These are phyloP conservation scores for Sphaerodactylus townsendi DNA, from an alignment of 2,113 vertebrate species.

Conservation along the genomic window DNA sequence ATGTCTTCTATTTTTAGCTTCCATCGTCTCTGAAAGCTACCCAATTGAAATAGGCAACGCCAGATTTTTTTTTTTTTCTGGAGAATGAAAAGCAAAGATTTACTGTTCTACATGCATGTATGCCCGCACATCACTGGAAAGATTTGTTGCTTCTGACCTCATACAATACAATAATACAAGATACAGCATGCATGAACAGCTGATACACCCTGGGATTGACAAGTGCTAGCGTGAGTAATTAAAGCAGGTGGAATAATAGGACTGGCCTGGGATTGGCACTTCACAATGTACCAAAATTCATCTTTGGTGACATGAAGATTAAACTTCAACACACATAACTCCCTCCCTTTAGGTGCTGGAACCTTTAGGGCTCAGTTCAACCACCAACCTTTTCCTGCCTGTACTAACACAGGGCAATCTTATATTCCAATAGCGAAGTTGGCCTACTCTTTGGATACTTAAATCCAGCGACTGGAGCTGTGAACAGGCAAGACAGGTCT, in stretches of 20 bases:
- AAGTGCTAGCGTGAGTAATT: conserved; percentile 68
- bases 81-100: conserved; percentile 37
- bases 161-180: conserved; percentile 52
- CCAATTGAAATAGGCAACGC: conserved; percentile 17
- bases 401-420: background rate
- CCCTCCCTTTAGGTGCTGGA: conserved; percentile 30
- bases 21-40: conserved; percentile 38
- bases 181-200: conserved; percentile 63
- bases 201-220: conserved; percentile 67
- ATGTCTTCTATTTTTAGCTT: background rate
- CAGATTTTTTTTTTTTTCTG: conserved; percentile 30
- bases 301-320: conserved; percentile 49
- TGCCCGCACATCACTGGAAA: conserved; percentile 61
- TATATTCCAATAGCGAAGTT: too few species aligned
- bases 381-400: conserved; percentile 21
- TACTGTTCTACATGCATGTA: conserved; percentile 6
- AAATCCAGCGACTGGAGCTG: too few species aligned
- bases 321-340: conserved; percentile 50
- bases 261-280: conserved; percentile 58
- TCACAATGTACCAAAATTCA: too few species aligned
- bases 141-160: conserved; percentile 58
- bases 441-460: too few species aligned
- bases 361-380: conserved; percentile 23
- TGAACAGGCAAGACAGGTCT: too few species aligned
- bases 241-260: conserved; percentile 61